Conservation (phyloP, 2,797 vertebrate species). For the Phoxinus dragarum region DNA sequence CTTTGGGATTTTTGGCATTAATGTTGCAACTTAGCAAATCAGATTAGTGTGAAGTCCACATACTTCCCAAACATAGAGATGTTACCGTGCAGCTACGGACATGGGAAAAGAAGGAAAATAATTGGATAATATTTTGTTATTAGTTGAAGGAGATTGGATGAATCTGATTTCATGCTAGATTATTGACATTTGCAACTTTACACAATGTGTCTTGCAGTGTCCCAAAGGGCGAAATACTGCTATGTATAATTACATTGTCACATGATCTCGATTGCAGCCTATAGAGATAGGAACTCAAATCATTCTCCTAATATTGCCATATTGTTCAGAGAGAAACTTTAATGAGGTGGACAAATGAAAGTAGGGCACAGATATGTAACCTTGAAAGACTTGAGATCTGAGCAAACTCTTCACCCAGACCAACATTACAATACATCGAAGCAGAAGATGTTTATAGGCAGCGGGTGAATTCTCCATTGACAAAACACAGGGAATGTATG, state of each 20-base stretch:
- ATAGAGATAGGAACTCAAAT: conserved; percentile 1
- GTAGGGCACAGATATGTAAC: neutral
- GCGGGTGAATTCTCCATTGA: conserved; percentile 28
- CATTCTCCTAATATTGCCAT: neutral
- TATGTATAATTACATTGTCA: neutral
- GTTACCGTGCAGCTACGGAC: neutral
- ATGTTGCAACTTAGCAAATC: neutral
- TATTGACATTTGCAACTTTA: neutral
- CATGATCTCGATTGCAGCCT: neutral
- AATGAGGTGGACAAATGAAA: neutral
- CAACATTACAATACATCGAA: neutral
- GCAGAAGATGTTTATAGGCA: neutral
- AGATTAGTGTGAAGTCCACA: neutral
- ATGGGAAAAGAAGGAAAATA: neutral
- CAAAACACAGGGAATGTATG: neutral
- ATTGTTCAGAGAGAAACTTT: conserved; percentile 6
- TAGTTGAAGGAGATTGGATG: neutral
- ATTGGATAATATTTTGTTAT: neutral
- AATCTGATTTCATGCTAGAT: neutral
- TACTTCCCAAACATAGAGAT: neutral
- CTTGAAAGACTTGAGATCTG: neutral
- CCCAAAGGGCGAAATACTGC: neutral
- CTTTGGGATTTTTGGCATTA: conserved; percentile 28
- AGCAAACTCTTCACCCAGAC: conserved; percentile 21
- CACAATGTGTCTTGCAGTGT: neutral